phyloP scores from a whole-genome alignment of 2,888 invertebrate species.

The Xestoiulus laeticollis region DNA sequence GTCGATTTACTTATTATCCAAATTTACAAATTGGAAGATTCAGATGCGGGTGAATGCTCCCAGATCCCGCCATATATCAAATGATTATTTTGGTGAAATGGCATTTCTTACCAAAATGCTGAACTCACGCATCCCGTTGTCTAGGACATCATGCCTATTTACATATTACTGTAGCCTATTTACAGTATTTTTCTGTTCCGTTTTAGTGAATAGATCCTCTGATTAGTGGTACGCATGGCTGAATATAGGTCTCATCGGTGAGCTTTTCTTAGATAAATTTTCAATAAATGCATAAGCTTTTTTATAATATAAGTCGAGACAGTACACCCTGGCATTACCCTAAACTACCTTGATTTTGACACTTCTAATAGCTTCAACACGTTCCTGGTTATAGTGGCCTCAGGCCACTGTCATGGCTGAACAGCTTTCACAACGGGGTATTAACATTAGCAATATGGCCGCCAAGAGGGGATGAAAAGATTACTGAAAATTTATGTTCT shows the following conservation, averaged over 20 bases:
- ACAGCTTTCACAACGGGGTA: not conserved
- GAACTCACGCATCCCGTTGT: not conserved
- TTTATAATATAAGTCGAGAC: not conserved
- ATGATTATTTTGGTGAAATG: not conserved
- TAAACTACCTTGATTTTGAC: constrained; percentile 7
- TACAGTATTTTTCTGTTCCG: not conserved
- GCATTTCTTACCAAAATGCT: not conserved
- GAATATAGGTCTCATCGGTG: constrained; percentile 18
- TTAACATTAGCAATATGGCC: not conserved
- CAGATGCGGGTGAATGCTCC: constrained; percentile 10
- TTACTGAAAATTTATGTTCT: not conserved
- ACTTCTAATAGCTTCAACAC: not conserved
- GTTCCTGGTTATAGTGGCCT: not conserved
- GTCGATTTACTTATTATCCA: not conserved
- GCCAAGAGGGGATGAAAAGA: not conserved
- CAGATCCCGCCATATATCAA: not conserved
- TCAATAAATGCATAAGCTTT: not conserved
- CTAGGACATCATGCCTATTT: not conserved
- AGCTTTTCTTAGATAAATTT: not conserved
- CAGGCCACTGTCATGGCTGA: not conserved
- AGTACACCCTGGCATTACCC: not conserved
- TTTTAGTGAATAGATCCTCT: not conserved
- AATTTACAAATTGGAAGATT: not conserved
- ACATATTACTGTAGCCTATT: not conserved
- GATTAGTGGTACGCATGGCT: not conserved